Evolutionary conservation across 2,888 invertebrate genomes (phyloP).

Genomic region (Lepidocyrtoides sp.): DNA sequence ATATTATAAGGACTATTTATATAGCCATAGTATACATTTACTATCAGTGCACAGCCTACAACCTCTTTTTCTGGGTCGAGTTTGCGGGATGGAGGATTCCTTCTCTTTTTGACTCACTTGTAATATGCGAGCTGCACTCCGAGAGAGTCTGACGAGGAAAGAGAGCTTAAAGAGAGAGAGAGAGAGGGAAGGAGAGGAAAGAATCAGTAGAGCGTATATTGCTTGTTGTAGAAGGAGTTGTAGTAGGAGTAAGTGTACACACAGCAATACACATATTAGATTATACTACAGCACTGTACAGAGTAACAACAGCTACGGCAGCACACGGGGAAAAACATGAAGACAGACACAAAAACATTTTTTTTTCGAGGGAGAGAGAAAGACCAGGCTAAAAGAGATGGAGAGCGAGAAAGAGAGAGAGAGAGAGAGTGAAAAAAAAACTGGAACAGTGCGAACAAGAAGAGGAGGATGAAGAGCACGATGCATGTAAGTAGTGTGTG

Average conservation of each 20-base stretch:
- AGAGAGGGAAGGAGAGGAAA: background rate
- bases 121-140: conserved; percentile 27
- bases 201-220: conserved; percentile 37
- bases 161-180: conserved; percentile 5
- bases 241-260: conserved; percentile 43
- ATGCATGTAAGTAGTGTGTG: conserved; percentile 21
- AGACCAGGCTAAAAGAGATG: background rate
- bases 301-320: background rate
- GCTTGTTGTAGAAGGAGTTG: conserved; percentile 10
- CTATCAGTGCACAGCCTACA: background rate
- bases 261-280: background rate
- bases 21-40: background rate
- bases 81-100: conserved; percentile 75
- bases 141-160: conserved; percentile 7
- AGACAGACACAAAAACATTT: conserved; percentile 20
- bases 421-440: conserved; percentile 45
- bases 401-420: conserved; percentile 2
- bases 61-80: conserved; percentile 77
- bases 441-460: conserved; percentile 62
- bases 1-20: background rate
- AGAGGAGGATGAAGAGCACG: conserved; percentile 37
- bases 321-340: conserved; percentile 26
- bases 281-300: background rate
- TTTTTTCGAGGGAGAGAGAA: conserved; percentile 40
- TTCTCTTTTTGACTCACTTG: conserved; percentile 36